A percentile compares a stretch with the other conserved stretches of the same genome.
These are phyloP conservation scores for Lepus oiostolus DNA, from an alignment of 2,797 vertebrate genomes.

Conservation along the genomic window DNA sequence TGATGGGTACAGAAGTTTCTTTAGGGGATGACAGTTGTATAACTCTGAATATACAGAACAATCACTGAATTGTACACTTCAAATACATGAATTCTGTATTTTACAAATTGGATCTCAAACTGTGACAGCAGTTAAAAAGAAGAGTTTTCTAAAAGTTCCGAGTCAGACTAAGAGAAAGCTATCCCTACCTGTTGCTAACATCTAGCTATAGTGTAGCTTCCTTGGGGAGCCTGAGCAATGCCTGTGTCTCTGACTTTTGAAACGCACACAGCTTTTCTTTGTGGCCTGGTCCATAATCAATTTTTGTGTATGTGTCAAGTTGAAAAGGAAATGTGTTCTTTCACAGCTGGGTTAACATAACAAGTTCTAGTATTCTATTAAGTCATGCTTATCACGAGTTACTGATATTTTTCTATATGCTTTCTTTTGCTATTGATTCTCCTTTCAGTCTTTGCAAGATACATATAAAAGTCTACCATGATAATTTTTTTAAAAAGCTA, in stretches of 20 bases:
- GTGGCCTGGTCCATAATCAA: not conserved
- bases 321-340: not conserved
- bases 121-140: not conserved
- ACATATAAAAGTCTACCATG: not conserved
- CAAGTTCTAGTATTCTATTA: constrained; percentile 12
- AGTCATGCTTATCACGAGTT: not conserved
- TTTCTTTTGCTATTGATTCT: constrained; percentile 35
- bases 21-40: not conserved
- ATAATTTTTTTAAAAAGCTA: not conserved
- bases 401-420: not conserved
- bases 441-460: not conserved
- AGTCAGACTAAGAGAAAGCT: not conserved
- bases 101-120: not conserved
- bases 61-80: not conserved
- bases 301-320: constrained; percentile 5
- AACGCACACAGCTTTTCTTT: not conserved
- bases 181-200: not conserved
- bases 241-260: not conserved
- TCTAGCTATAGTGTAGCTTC: not conserved
- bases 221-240: not conserved
- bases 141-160: not conserved
- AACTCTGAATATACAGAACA: constrained; percentile 4
- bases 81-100: not conserved
- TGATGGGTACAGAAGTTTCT: not conserved
- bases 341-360: not conserved